These are phyloP conservation scores for Drosophila demipolita DNA, from an alignment of 2,888 invertebrate genomes.

Conservation along the genomic window DNA sequence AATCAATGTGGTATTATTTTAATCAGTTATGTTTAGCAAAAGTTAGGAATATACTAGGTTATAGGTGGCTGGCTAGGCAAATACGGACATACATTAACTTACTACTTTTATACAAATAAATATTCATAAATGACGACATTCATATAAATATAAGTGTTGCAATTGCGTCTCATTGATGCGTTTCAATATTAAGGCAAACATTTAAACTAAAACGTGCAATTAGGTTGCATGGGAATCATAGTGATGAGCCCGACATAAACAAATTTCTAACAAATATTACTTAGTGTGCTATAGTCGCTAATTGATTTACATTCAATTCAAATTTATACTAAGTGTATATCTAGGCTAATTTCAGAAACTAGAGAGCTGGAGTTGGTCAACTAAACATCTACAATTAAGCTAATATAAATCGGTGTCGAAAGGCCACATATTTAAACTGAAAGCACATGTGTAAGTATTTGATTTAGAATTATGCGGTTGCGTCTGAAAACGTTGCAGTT, in stretches of 20 bases:
- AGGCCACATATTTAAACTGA: constrained; percentile 71
- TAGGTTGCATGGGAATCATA: constrained; percentile 1
- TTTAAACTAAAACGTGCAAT: constrained; percentile 49
- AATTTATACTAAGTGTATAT: constrained; percentile 34
- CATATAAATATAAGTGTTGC: constrained; percentile 18
- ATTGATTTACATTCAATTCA: constrained; percentile 28
- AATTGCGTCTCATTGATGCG: constrained; percentile 34
- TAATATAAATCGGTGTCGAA: constrained; percentile 72
- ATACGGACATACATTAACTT: constrained; percentile 30
- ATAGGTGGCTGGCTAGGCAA: constrained; percentile 49
- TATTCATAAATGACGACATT: constrained; percentile 55
- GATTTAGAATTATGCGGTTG: constrained; percentile 27
- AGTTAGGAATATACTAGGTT: constrained; percentile 37
- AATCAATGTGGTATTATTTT: constrained; percentile 38
- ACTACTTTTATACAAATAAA: constrained; percentile 72
- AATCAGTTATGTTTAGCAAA: constrained; percentile 51
- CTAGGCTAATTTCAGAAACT: constrained; percentile 37
- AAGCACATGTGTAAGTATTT: constrained; percentile 56
- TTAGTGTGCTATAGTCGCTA: constrained; percentile 23
- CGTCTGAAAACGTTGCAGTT: constrained; percentile 31
- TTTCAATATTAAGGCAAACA: constrained; percentile 47
- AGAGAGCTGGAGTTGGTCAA: constrained; percentile 41
- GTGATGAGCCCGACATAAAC: constrained; percentile 15
- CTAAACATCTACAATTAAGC: constrained; percentile 34
- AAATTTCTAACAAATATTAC: constrained; percentile 27